phyloP scores from a whole-genome alignment of 2,888 invertebrate species.

The Nephrocerus scutellatus region DNA sequence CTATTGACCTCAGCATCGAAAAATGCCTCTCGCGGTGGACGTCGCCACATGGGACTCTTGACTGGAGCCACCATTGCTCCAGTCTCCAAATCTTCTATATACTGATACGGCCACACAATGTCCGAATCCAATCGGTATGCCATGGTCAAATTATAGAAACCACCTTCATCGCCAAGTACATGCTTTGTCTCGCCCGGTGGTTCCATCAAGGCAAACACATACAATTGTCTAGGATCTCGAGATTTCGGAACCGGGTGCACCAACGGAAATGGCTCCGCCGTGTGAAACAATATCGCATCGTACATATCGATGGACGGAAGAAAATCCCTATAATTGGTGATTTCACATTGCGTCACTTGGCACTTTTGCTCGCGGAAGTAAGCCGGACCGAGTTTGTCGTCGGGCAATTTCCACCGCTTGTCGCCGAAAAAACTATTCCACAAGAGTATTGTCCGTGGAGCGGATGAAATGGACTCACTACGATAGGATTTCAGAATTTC shows the following conservation, averaged over 20 bases:
- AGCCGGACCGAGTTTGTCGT: slow-evolving; percentile 31
- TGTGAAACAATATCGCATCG: slow-evolving; percentile 53
- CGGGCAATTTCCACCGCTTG: slow-evolving; percentile 34
- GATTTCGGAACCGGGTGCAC: slow-evolving; percentile 37
- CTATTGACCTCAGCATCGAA: slow-evolving; percentile 25
- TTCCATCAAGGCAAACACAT: slow-evolving; percentile 51
- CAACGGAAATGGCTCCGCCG: slow-evolving; percentile 42
- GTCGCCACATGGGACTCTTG: slow-evolving; percentile 31
- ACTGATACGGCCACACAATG: slow-evolving; percentile 47
- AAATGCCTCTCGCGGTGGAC: slow-evolving; percentile 22
- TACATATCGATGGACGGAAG: slow-evolving; percentile 42
- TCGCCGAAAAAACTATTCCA: slow-evolving; percentile 42
- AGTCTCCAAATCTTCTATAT: slow-evolving; percentile 33
- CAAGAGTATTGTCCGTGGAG: slow-evolving; percentile 32
- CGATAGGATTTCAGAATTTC: slow-evolving; percentile 30
- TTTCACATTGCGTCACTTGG: slow-evolving; percentile 46
- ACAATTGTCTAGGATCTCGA: slow-evolving; percentile 47
- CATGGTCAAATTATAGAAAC: slow-evolving; percentile 55
- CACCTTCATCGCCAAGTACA: slow-evolving; percentile 33
- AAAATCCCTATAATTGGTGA: slow-evolving; percentile 42
- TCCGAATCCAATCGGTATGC: slow-evolving; percentile 53
- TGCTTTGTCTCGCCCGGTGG: slow-evolving; percentile 45
- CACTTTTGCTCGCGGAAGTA: slow-evolving; percentile 38
- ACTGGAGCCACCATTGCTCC: slow-evolving; percentile 35
- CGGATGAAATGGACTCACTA: no score